Base-by-base conservation (phyloP, 2,888 invertebrate genomes). In the Eupithecia abbreviata region DNA sequence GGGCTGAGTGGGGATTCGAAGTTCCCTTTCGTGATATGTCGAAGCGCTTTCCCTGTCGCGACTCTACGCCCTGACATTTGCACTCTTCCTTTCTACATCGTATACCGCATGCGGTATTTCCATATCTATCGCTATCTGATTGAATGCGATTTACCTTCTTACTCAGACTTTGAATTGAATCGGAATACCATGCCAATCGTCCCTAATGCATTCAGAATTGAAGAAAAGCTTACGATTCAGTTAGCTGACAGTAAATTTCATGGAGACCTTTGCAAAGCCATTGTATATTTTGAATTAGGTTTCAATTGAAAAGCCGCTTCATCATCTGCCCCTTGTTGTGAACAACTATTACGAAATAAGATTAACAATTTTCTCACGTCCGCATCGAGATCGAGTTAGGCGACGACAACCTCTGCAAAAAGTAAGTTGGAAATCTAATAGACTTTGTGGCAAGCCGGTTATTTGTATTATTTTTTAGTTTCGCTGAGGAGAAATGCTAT, bases 51-150 rank as follows among this genome's bases (percentile, higher is more conserved):
- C 94, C 90, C 94, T 90, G 90, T 91, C 91, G 91, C 90, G 88
- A 87, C 90, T 90, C 85, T 88, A 88, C 86, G 90, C 90, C 90
- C 90, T 90, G 91, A 90, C 92, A 92, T 88, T 89, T 90, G 88
- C 90, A 94, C 94, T 95, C 93, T 95, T 94, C 94, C 94, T 95
- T 95, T 95, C 94, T 90, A 91, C 88, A 84, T 89, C 88, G 89
- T 85, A 85, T 86, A 87, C 85, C 84, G 85, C 68, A 82, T 85
- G 85, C 82, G 82, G 83, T 84, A 79, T 77, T 81, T 79, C 72
- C 78, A 77, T 80, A 77, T 76, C 77, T 72, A 15, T 71, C 66
- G 45, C 67, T 71, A 71, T 77, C 70, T 70, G 47, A 71, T 62
- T 51, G 12, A 49, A 71, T 70, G 30, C 42, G 2, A n/a, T 47